Evolutionary conservation across 2,797 vertebrate genomes (phyloP).

Genomic region (Brachyalestes nurse): DNA sequence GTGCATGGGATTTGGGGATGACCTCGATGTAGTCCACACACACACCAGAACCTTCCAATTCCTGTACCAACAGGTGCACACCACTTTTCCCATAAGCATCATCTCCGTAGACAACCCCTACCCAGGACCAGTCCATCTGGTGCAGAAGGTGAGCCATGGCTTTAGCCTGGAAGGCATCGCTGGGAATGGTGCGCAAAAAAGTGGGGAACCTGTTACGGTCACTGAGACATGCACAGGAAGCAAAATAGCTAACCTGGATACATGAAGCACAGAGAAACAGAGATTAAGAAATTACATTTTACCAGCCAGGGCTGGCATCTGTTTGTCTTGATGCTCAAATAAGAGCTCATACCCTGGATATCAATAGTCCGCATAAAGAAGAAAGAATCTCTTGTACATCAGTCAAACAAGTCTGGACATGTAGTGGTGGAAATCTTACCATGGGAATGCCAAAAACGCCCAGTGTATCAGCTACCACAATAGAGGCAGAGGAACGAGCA

Average conservation of each 20-base stretch:
- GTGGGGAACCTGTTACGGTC: slow-evolving; percentile 50
- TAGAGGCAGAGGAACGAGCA: slow-evolving; percentile 57
- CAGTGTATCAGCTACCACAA: slow-evolving; percentile 64
- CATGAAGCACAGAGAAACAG: slow-evolving; percentile 16
- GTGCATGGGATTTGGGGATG: slow-evolving; percentile 62
- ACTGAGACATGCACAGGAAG: slow-evolving; percentile 57
- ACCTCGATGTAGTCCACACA: slow-evolving; percentile 64
- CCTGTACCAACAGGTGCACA: slow-evolving; percentile 61
- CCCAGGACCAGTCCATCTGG: slow-evolving; percentile 64
- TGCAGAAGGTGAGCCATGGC: slow-evolving; percentile 58
- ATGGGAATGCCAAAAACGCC: slow-evolving; percentile 65
- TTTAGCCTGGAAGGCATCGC: slow-evolving; percentile 56
- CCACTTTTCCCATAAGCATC: slow-evolving; percentile 69
- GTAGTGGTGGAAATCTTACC: slow-evolving; percentile 40
- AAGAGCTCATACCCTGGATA: no score
- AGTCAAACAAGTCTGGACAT: background rate
- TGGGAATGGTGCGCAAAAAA: slow-evolving; percentile 58
- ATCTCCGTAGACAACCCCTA: slow-evolving; percentile 64
- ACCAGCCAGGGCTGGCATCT: background rate
- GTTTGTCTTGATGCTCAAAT: background rate
- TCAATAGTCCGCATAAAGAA: no score
- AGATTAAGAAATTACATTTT: background rate
- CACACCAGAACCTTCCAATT: slow-evolving; percentile 58
- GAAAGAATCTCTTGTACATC: no score
- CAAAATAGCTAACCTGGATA: slow-evolving; percentile 51